Evolutionary conservation across 2,888 invertebrate genomes (phyloP).

Genomic region (Noctua pronuba): DNA sequence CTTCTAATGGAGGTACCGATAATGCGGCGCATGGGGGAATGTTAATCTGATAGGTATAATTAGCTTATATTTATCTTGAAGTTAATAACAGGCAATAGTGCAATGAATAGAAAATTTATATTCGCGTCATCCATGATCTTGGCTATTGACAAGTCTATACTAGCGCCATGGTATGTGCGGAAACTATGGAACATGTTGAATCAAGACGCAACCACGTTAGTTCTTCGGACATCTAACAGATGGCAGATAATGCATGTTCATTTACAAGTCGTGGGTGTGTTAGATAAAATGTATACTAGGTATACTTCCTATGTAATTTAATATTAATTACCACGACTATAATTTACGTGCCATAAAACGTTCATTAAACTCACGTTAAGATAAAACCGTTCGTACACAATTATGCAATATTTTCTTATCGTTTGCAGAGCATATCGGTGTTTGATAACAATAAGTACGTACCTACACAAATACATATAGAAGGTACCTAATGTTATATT

Average conservation of each 20-base stretch:
- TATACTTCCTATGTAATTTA: slow-evolving; percentile 14
- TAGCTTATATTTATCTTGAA: background rate
- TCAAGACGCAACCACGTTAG: slow-evolving; percentile 15
- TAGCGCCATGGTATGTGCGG: slow-evolving; percentile 26
- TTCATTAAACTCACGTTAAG: slow-evolving; percentile 33
- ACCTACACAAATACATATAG: background rate
- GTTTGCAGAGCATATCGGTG: slow-evolving; percentile 21
- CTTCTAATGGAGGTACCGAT: background rate
- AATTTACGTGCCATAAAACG: slow-evolving; percentile 36
- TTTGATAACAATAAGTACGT: slow-evolving; percentile 22
- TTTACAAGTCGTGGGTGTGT: background rate
- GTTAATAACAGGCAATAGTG: background rate
- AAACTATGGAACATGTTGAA: background rate
- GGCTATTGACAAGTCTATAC: background rate
- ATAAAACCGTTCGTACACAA: slow-evolving; percentile 29
- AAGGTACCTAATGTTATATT: background rate
- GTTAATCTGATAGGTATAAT: slow-evolving; percentile 2
- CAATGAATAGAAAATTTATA: slow-evolving; percentile 2
- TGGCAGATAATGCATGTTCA: slow-evolving; percentile 25
- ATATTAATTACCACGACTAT: slow-evolving; percentile 17
- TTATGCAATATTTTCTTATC: slow-evolving; percentile 43
- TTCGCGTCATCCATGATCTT: background rate
- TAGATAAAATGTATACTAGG: background rate
- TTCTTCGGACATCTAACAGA: slow-evolving; percentile 37
- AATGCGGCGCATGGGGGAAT: background rate